A percentile compares a stretch with the other conserved stretches of the same genome.
These are phyloP conservation scores for Xiphophorus couchianus DNA, from an alignment of 2,113 vertebrate genomes.

Conservation along the genomic window DNA sequence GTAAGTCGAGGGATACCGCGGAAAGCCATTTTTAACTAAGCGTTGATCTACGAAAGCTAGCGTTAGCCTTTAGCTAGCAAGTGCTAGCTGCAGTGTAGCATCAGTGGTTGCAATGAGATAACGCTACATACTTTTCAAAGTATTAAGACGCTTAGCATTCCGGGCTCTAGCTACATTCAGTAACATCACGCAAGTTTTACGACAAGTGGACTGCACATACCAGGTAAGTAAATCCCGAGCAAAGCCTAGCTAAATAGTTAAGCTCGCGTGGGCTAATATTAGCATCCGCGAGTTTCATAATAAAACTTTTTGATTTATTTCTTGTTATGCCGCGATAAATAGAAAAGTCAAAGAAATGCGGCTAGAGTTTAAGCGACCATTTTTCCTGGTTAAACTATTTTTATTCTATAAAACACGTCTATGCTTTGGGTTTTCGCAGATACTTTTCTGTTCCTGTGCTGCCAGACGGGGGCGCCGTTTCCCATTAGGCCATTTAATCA, in stretches of 20 bases:
- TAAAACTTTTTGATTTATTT: neutral
- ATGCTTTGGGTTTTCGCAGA: neutral
- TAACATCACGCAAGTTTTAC: neutral
- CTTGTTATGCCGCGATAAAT: neutral
- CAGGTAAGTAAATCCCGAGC: constrained; percentile 53
- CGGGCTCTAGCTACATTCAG: neutral
- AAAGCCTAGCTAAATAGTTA: neutral
- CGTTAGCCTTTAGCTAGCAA: constrained; percentile 53
- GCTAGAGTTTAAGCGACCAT: too few species aligned
- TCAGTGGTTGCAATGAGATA: constrained; percentile 53
- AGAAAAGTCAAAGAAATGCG: neutral
- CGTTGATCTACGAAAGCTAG: constrained; percentile 26
- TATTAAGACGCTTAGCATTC: neutral
- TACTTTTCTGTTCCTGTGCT: neutral
- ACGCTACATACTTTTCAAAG: neutral
- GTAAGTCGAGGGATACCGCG: neutral
- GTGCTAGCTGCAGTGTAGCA: constrained; percentile 18
- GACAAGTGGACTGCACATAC: constrained; percentile 22
- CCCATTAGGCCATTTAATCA: neutral
- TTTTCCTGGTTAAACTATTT: neutral
- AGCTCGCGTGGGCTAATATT: constrained; percentile 21
- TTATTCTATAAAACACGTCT: constrained; percentile 1
- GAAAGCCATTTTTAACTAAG: constrained; percentile 1
- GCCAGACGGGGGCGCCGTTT: constrained; percentile 38
- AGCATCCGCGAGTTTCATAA: constrained; percentile 14